A percentile compares a stretch with the other conserved stretches of the same genome.
phyloP scores from a whole-genome alignment of 1,140 invertebrate species.

The Araneus ventricosus region DNA sequence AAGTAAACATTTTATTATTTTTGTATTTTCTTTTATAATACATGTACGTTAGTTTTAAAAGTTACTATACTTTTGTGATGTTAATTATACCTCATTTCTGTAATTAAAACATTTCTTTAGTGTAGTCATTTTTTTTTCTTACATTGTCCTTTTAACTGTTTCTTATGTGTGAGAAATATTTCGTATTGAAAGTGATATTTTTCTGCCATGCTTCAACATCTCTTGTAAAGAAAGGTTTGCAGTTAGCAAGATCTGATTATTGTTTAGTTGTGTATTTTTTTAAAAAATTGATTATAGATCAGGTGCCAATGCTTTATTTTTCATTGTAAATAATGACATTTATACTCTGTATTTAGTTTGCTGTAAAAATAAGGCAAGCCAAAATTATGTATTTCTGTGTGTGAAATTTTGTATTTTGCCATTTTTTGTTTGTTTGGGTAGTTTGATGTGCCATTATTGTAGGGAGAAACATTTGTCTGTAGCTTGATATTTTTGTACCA shows the following conservation, averaged over 20 bases:
- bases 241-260: neutral
- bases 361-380: constrained; percentile 64
- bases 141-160: neutral
- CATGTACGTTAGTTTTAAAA: no score
- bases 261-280: neutral
- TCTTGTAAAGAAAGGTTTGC: neutral
- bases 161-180: neutral
- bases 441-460: constrained; percentile 71
- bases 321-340: constrained; percentile 61
- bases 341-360: constrained; percentile 49
- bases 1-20: no score
- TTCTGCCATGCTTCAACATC: neutral
- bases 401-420: constrained; percentile 50
- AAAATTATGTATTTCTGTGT: constrained; percentile 55
- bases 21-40: no score
- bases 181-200: neutral
- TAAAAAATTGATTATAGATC: neutral
- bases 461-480: constrained; percentile 59
- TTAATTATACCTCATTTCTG: no score
- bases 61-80: no score
- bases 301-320: constrained; percentile 64
- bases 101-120: no score
- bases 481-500: constrained; percentile 69
- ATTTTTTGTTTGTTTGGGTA: constrained; percentile 58
- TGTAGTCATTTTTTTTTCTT: no score